phyloP scores from a whole-genome alignment of 2,797 vertebrate species.

The Gallinago stenura region DNA sequence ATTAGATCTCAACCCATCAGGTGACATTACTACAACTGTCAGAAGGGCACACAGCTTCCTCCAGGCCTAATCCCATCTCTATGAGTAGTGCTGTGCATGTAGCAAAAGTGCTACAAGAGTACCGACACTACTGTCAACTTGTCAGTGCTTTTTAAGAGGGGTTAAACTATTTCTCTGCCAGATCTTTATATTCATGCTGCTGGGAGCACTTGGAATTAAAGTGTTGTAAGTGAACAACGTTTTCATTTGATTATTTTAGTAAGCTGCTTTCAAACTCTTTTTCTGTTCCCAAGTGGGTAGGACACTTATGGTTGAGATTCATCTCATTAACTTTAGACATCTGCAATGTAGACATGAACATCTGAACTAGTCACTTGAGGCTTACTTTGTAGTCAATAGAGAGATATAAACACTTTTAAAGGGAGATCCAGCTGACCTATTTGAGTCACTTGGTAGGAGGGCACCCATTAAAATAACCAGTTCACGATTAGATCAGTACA shows the following conservation, averaged over 20 bases:
- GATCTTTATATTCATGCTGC: background rate
- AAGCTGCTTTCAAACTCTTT: background rate
- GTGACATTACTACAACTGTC: background rate
- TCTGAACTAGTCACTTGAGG: background rate
- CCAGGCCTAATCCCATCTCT: background rate
- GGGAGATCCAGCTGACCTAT: background rate
- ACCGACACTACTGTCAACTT: background rate
- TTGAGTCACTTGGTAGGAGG: background rate
- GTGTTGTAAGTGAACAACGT: background rate
- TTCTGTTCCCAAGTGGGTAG: background rate
- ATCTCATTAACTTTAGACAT: slow-evolving; percentile 14
- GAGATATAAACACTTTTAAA: background rate
- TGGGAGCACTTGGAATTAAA: background rate
- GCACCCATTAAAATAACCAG: background rate
- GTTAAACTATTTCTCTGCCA: background rate
- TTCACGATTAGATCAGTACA: background rate
- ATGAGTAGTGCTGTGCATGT: rapidly evolving
- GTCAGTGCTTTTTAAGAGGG: background rate
- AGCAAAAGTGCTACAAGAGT: background rate
- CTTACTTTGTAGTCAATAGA: background rate
- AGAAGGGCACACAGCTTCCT: background rate
- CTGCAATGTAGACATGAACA: background rate
- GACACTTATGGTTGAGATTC: background rate
- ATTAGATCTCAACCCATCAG: background rate
- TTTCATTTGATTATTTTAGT: background rate